phyloP scores from a whole-genome alignment of 1,140 invertebrate genomes.

The Macrobrachium rosenbergii region DNA sequence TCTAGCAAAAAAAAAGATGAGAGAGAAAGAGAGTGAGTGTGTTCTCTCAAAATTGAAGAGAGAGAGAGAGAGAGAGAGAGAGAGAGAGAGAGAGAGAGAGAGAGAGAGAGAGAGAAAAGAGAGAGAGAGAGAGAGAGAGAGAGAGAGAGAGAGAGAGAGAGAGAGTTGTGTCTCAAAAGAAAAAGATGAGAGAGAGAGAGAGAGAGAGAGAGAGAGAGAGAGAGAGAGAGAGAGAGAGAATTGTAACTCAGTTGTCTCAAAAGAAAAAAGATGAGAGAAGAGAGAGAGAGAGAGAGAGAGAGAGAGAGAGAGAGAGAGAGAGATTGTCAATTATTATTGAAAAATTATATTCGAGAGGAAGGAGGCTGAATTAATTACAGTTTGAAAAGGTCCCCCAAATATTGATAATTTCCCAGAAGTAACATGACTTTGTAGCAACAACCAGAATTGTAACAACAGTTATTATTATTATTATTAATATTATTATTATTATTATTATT shows the following conservation, averaged over 20 bases:
- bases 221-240: neutral
- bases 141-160: neutral
- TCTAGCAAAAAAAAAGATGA: too few relatives aligned
- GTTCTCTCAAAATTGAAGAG: neutral
- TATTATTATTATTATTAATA: too few relatives aligned
- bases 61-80: neutral
- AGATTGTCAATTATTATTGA: neutral
- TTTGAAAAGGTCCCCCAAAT: neutral
- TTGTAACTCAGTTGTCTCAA: neutral
- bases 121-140: too few relatives aligned
- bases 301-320: neutral
- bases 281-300: neutral
- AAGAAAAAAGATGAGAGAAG: neutral
- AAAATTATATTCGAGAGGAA: neutral
- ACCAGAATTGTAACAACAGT: too few relatives aligned
- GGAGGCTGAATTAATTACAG: neutral
- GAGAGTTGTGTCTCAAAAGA: neutral
- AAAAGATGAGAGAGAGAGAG: neutral
- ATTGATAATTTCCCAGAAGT: too few relatives aligned
- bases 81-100: neutral
- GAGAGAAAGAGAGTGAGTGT: neutral
- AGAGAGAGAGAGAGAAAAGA: too few relatives aligned
- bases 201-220: conserved; percentile 5
- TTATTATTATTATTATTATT: too few relatives aligned
- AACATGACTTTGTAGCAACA: too few relatives aligned